These are phyloP conservation scores for Labroides dimidiatus DNA, from an alignment of 2,797 vertebrate species.

Conservation along the genomic window DNA sequence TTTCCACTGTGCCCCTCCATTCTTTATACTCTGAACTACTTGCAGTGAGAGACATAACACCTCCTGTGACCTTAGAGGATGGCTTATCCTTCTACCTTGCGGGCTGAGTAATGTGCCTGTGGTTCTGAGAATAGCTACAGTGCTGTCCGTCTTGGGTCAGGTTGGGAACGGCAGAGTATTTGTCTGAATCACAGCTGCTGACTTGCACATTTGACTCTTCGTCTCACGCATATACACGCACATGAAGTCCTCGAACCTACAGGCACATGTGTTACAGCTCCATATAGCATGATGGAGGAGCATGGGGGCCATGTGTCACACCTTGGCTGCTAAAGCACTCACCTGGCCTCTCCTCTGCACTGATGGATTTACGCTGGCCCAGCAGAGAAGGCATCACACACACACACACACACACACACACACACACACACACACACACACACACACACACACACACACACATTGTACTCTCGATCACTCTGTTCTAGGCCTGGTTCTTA, in stretches of 20 bases:
- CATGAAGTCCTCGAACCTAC: constrained; percentile 15
- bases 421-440: too few relatives aligned
- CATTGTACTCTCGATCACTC: constrained; percentile 22
- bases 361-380: constrained; percentile 63
- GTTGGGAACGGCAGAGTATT: constrained; percentile 47
- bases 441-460: too few relatives aligned
- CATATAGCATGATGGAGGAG: constrained; percentile 70
- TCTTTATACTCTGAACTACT: constrained; percentile 67
- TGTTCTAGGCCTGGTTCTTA: constrained; percentile 37
- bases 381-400: constrained; percentile 27
- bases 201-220: constrained; percentile 36
- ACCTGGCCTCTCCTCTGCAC: constrained; percentile 59
- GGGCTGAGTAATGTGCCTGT: constrained; percentile 72
- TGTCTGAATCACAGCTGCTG: constrained; percentile 65
- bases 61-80: constrained; percentile 72
- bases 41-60: constrained; percentile 67
- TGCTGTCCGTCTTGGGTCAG: constrained; percentile 48
- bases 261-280: constrained; percentile 47
- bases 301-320: constrained; percentile 57
- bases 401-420: background rate
- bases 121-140: constrained; percentile 70
- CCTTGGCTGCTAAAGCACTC: constrained; percentile 62
- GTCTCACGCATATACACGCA: constrained; percentile 28
- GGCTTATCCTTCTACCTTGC: constrained; percentile 72
- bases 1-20: constrained; percentile 56